A percentile compares a stretch with the other conserved stretches of the same genome.
Evolutionary conservation across 2,113 vertebrate genomes (phyloP).

Genomic region (Chloebia gouldiae): DNA sequence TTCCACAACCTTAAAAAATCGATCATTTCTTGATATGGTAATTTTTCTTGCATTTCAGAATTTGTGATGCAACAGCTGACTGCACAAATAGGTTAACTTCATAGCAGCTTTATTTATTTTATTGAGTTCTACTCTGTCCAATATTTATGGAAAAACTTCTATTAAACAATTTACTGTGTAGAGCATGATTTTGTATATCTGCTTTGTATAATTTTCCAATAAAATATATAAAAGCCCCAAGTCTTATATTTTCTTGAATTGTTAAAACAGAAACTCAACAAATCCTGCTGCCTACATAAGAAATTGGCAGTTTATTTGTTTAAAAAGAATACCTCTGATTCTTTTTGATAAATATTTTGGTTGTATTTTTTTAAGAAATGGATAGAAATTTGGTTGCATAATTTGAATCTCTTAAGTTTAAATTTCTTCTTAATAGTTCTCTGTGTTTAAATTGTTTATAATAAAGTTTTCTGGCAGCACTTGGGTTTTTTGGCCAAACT

Average conservation of each 20-base stretch:
- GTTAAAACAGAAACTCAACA: not conserved
- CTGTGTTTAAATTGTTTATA: not conserved
- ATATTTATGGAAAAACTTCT: not conserved
- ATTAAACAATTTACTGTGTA: not conserved
- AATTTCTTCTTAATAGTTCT: not conserved
- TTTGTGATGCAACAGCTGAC: not conserved
- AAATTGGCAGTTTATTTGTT: not conserved
- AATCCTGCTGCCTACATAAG: not conserved
- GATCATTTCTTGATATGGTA: not conserved
- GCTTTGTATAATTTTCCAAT: not conserved
- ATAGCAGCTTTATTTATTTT: not conserved
- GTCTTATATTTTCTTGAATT: not conserved
- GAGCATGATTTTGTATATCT: not conserved
- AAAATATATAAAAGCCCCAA: not conserved
- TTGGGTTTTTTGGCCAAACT: not conserved
- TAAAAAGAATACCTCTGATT: not conserved
- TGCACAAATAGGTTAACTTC: rapidly evolving
- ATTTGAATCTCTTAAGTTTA: not conserved
- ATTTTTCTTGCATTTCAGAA: not conserved
- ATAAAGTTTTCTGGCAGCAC: not conserved
- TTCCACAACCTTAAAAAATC: not conserved
- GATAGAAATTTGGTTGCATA: not conserved
- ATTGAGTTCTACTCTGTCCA: not conserved
- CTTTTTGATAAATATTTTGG: not conserved
- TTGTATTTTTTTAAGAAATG: not conserved